Conservation (phyloP, 1,140 invertebrate species). For the Bombus polaris region DNA sequence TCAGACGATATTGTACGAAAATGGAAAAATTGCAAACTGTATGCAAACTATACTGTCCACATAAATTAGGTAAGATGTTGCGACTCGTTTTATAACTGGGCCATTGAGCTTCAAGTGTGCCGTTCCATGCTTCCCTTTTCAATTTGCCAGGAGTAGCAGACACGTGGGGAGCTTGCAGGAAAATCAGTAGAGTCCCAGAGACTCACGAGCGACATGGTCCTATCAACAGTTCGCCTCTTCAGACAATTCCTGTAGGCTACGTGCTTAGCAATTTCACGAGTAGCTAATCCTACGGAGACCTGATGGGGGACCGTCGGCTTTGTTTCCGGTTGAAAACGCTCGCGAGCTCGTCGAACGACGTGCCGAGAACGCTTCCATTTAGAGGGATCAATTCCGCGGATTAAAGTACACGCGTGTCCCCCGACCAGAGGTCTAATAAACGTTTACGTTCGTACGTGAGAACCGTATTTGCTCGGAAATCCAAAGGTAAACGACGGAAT, state of each 20-base stretch:
- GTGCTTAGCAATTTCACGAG: slow-evolving; percentile 66
- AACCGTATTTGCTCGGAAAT: slow-evolving; percentile 2
- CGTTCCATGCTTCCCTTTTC: background rate
- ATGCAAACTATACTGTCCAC: background rate
- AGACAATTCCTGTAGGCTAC: background rate
- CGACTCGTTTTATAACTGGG: background rate
- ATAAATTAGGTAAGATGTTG: background rate
- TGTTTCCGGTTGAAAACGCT: slow-evolving; percentile 49
- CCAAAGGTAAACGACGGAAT: background rate
- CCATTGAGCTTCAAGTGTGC: background rate
- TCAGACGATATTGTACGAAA: background rate
- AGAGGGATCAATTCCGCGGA: slow-evolving; percentile 9
- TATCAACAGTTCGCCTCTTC: slow-evolving; percentile 19
- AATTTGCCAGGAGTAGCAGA: background rate
- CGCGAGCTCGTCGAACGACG: slow-evolving; percentile 16
- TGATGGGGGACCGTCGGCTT: slow-evolving; percentile 24
- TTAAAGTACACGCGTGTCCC: slow-evolving; percentile 22
- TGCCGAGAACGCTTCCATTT: background rate
- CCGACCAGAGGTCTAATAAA: background rate
- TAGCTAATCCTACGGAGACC: slow-evolving; percentile 55
- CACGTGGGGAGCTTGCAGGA: background rate
- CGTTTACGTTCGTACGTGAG: slow-evolving; percentile 14
- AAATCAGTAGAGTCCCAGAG: background rate
- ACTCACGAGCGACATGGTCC: background rate
- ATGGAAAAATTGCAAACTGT: background rate